Percentiles rank a stretch among this genome's conserved stretches.
These are phyloP conservation scores for Aviceda subcristata DNA, from an alignment of 2,113 vertebrate species.

Conservation along the genomic window DNA sequence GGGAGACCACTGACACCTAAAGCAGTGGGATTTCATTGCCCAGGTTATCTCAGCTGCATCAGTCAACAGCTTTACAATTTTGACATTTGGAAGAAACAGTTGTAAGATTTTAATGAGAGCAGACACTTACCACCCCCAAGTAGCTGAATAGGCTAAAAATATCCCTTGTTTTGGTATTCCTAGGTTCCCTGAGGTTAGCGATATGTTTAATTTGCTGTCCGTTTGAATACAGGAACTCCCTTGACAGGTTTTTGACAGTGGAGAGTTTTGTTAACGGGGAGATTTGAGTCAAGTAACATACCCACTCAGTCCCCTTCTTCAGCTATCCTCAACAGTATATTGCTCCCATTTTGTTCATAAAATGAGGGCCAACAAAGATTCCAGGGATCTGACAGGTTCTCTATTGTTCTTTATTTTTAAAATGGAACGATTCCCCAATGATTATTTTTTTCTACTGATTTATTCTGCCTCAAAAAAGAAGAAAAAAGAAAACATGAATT, in stretches of 20 bases:
- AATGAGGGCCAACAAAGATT: background rate
- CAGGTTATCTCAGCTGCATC: background rate
- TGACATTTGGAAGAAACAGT: conserved; percentile 23
- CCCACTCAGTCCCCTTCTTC: background rate
- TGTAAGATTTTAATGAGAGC: conserved; percentile 24
- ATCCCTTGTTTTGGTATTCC: conserved; percentile 48
- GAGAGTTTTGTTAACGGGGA: conserved; percentile 18
- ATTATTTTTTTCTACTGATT: background rate
- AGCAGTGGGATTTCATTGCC: background rate
- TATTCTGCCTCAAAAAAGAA: background rate
- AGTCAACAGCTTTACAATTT: conserved; percentile 32
- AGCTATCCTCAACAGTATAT: background rate
- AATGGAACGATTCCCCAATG: background rate
- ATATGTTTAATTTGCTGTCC: conserved; percentile 68
- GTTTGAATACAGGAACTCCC: conserved; percentile 58
- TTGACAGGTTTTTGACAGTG: conserved; percentile 50
- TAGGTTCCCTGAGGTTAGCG: conserved; percentile 26
- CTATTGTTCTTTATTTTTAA: background rate
- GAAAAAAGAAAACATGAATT: background rate
- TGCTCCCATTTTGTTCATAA: background rate
- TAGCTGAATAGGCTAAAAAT: conserved; percentile 45
- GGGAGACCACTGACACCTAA: background rate
- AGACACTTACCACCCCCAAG: conserved; percentile 29
- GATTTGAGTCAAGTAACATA: conserved; percentile 27
- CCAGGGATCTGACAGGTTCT: background rate